Percentiles rank a stretch among this genome's conserved stretches.
Conservation (phyloP, 2,797 vertebrate genomes). For the Emys orbicularis region DNA sequence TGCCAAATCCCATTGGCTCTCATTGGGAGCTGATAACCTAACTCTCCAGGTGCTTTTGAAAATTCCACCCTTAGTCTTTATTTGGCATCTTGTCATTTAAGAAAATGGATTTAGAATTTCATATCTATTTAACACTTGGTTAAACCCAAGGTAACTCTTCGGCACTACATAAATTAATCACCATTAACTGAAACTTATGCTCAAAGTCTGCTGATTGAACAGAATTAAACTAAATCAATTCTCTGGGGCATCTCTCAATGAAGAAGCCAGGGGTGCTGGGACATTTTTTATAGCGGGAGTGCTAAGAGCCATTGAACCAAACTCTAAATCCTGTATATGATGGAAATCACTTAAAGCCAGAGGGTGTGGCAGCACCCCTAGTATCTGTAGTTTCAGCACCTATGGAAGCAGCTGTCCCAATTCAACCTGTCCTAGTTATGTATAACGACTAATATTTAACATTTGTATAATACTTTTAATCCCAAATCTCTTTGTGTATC, state of each 20-base stretch:
- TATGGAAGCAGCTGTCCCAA: not conserved
- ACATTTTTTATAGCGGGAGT: no score
- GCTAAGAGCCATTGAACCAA: no score
- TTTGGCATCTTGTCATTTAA: not conserved
- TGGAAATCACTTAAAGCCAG: no score
- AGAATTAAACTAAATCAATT: not conserved
- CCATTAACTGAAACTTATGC: not conserved
- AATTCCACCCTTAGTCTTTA: rapidly evolving
- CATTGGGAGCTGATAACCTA: rapidly evolving
- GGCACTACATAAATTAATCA: not conserved
- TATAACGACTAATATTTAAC: not conserved
- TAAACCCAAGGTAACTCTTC: not conserved
- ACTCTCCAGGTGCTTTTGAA: rapidly evolving
- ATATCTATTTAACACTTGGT: not conserved
- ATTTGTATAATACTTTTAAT: rapidly evolving
- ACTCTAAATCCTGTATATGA: no score
- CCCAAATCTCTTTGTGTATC: not conserved
- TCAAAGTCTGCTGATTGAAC: not conserved
- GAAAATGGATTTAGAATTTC: not conserved
- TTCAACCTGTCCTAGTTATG: not conserved
- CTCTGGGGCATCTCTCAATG: not conserved
- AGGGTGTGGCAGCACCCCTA: not conserved
- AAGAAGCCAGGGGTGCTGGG: not conserved
- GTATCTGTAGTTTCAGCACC: no score
- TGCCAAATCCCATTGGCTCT: not conserved